Percentiles rank a stretch among this genome's conserved stretches.
phyloP scores from a whole-genome alignment of 1,140 invertebrate species.

The Philotrypesis tridentata region DNA sequence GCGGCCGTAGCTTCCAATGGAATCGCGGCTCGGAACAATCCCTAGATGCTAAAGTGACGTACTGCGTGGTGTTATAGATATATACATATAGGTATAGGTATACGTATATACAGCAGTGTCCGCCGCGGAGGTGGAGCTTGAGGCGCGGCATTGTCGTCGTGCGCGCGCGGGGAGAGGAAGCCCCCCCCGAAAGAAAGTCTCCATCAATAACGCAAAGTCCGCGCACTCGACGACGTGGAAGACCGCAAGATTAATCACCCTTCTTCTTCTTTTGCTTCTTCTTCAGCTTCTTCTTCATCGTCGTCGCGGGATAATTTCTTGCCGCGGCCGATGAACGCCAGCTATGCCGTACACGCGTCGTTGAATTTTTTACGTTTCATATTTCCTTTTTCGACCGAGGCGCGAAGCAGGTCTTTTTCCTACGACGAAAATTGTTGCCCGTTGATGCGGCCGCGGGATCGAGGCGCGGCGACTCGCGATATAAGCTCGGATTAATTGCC shows the following conservation, averaged over 20 bases:
- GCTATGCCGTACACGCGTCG: background rate
- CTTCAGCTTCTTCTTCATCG: conserved; percentile 57
- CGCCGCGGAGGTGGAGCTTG: conserved; percentile 20
- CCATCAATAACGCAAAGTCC: conserved; percentile 74
- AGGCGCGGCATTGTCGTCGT: conserved; percentile 42
- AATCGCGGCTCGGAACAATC: conserved; percentile 6
- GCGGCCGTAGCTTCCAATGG: background rate
- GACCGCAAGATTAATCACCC: conserved; percentile 75
- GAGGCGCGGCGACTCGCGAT: background rate
- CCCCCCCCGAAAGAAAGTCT: conserved; percentile 71
- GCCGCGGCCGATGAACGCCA: background rate
- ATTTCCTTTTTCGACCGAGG: no score
- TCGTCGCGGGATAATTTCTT: conserved; percentile 26
- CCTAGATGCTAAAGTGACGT: conserved; percentile 24
- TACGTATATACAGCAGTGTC: background rate
- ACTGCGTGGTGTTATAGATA: no score
- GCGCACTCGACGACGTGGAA: conserved; percentile 71
- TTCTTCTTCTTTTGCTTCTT: conserved; percentile 66
- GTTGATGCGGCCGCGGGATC: no score
- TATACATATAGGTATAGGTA: no score
- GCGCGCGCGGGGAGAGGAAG: conserved; percentile 43
- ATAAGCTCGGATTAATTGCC: background rate
- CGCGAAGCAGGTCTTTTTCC: no score
- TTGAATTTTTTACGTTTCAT: no score
- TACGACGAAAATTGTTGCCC: no score